Evolutionary conservation across 2,888 invertebrate species (phyloP), one percentile per base, ranked within the genome.

Genomic region (Scaptomyza polygonia): DNA sequence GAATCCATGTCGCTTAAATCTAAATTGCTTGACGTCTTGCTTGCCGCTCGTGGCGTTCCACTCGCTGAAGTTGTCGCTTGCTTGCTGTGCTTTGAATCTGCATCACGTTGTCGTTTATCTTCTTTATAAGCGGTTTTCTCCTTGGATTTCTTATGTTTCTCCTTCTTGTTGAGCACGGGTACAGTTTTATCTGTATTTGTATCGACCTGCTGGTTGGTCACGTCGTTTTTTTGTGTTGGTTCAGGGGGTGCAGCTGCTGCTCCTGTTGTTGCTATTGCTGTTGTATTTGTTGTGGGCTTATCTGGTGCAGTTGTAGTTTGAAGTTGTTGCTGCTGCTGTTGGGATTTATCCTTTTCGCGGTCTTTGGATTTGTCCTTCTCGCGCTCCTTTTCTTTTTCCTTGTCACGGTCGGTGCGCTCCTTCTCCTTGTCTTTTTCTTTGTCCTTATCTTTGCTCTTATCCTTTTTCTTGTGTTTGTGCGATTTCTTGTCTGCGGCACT

Each of bases 381-480:
- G 11, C 72, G 64, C 18, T 85, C 82, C 49, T 72, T 76, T 14
- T 85, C 82, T 49, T 72, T 76, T 30, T 72, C 68, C 30, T 79
- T 77, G 11, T 82, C 74, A 5, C 82, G 82, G 11, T 77, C 72
- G 21, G 27, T 32, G n/a, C 67, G 64, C 16, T 86, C 86, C 43
- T 80, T 85, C 7, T 86, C 76, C 48, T 83, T 87, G 9, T 89
- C 81, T 64, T 88, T 88, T n/a, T 90, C 88, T 81, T 93, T 94
- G 47, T 94, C 94, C 79, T 93, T 93, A 16, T 95, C 95, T 86
- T 94, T 93, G 85, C 94, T 95, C 82, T 95, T 95, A 72, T 94
- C 94, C 89, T 94, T 94, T 89, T 94, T 94, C 91, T 94, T 94
- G 74, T 94, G 94, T 86, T 94, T 94, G 73, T 94, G 93, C 78